Evolutionary conservation across 2,113 vertebrate genomes (phyloP).

Genomic region (Anas platyrhynchos): DNA sequence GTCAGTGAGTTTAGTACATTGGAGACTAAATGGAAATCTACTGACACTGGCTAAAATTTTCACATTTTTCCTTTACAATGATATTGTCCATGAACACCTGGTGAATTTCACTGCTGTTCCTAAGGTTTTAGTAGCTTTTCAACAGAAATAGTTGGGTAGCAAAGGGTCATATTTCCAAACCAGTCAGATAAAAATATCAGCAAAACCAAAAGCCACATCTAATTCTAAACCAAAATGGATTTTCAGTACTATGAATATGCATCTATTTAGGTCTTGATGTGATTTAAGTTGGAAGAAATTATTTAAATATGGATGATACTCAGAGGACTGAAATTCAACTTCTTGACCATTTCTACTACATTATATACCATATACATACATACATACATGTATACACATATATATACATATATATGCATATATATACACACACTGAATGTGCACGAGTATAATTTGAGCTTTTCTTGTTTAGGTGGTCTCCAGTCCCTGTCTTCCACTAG

Average conservation of each 20-base stretch:
- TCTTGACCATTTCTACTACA: background rate
- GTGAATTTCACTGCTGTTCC: background rate
- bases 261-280: background rate
- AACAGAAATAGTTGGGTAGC: background rate
- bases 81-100: background rate
- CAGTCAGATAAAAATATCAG: background rate
- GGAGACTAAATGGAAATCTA: background rate
- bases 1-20: background rate
- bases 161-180: background rate
- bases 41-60: background rate
- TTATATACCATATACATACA: background rate
- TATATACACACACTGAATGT: too few relatives aligned
- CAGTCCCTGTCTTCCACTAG: background rate
- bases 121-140: background rate
- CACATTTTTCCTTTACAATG: background rate
- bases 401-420: too few relatives aligned
- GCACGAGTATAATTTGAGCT: background rate
- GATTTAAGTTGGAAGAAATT: background rate
- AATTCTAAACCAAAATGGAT: background rate
- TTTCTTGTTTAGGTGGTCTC: background rate
- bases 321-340: background rate
- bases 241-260: background rate
- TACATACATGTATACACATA: too few relatives aligned
- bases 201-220: background rate
- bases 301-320: background rate